phyloP scores from a whole-genome alignment of 2,888 invertebrate genomes.

The Epistrophe eligans region DNA sequence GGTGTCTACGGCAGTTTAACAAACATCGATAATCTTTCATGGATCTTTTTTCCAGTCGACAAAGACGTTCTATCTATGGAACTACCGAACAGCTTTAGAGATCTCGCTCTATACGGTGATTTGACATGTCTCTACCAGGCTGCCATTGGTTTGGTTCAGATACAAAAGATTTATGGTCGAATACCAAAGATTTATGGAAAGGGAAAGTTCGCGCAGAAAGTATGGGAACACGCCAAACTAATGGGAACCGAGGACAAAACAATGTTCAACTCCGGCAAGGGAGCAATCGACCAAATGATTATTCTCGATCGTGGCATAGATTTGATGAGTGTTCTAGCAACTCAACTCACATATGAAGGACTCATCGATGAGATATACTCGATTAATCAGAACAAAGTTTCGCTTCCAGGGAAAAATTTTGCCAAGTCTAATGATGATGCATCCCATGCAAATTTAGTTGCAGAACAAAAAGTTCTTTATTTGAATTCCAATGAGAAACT shows the following conservation, averaged over 20 bases:
- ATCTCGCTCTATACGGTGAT: constrained; percentile 95
- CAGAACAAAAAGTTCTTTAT: constrained; percentile 90
- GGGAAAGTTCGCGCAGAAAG: constrained; percentile 93
- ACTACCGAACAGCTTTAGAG: constrained; percentile 91
- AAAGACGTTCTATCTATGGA: constrained; percentile 97
- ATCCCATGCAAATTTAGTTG: constrained; percentile 78
- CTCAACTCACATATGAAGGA: constrained; percentile 98
- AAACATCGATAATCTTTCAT: constrained; percentile 92
- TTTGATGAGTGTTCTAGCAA: constrained; percentile 94
- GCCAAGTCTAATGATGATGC: constrained; percentile 86
- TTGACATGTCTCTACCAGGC: constrained; percentile 94
- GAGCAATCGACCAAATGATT: constrained; percentile 93
- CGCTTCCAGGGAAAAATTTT: constrained; percentile 94
- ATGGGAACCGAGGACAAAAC: constrained; percentile 87
- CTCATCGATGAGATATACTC: constrained; percentile 97
- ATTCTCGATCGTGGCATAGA: constrained; percentile 96
- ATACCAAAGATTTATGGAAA: constrained; percentile 96
- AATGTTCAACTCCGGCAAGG: constrained; percentile 85
- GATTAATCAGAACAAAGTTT: constrained; percentile 91
- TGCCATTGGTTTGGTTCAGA: constrained; percentile 92
- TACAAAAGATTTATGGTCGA: constrained; percentile 95
- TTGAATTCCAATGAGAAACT: constrained; percentile 95
- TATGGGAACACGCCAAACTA: constrained; percentile 93
- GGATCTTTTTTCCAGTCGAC: constrained; percentile 96
- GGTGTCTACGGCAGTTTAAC: constrained; percentile 92